phyloP scores from a whole-genome alignment of 2,888 invertebrate genomes.

The Chaetogeoica ovagalla region DNA sequence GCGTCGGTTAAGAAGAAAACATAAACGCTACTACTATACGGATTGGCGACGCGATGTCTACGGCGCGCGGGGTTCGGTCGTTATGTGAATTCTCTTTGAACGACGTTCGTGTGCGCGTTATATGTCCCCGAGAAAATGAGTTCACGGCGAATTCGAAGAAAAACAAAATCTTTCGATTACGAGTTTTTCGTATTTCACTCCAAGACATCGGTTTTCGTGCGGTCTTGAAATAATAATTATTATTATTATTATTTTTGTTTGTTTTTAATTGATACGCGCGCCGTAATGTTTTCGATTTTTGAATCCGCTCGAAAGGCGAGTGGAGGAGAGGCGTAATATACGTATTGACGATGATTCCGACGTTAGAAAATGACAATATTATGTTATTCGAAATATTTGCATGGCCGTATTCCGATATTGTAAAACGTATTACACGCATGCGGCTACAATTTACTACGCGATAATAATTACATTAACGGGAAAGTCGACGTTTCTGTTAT shows the following conservation, averaged over 20 bases:
- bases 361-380: neutral
- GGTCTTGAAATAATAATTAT: too few species aligned
- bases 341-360: too few species aligned
- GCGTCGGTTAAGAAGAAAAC: neutral
- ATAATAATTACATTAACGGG: too few species aligned
- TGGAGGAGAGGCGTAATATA: too few species aligned
- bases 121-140: neutral
- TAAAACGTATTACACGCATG: too few species aligned
- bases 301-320: too few species aligned
- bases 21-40: neutral
- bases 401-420: too few species aligned
- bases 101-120: neutral
- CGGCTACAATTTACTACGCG: neutral
- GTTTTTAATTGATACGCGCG: too few species aligned
- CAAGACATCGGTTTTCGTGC: too few species aligned
- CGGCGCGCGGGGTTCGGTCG: neutral
- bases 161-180: neutral
- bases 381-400: neutral
- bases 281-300: too few species aligned
- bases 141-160: neutral
- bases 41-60: neutral
- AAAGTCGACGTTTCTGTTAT: neutral
- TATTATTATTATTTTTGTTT: too few species aligned
- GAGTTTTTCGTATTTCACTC: too few species aligned
- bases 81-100: conserved; percentile 15